Evolutionary conservation across 2,113 vertebrate genomes (phyloP).

Genomic region (Upupa epops): DNA sequence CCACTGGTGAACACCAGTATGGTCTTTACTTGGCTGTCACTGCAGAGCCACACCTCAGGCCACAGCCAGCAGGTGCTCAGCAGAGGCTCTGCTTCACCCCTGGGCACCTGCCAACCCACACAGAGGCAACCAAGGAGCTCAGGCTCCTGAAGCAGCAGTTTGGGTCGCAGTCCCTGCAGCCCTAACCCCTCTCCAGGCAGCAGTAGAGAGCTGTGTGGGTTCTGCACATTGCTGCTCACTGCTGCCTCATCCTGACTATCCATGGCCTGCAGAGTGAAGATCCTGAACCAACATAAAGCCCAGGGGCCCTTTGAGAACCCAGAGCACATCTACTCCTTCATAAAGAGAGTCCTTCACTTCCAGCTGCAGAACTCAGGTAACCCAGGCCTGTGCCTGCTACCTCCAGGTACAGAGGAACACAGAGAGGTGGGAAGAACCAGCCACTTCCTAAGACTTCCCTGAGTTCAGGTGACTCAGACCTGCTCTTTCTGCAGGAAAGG

Average conservation of each 20-base stretch:
- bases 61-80: not conserved
- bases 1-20: not conserved
- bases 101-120: not conserved
- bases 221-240: not conserved
- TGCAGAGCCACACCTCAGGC: not conserved
- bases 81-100: not conserved
- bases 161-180: not conserved
- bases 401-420: not conserved
- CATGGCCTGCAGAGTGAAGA: not conserved
- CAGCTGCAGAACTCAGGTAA: constrained; percentile 28
- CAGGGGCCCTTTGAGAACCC: constrained; percentile 13
- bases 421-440: not conserved
- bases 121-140: not conserved
- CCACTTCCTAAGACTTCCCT: not conserved
- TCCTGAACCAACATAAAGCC: not conserved
- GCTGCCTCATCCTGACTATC: not conserved
- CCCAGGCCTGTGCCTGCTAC: too few species aligned
- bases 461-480: too few species aligned
- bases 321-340: not conserved
- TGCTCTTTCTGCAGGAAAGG: too few species aligned
- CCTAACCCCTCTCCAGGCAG: not conserved
- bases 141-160: not conserved
- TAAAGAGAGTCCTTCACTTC: constrained; percentile 10
- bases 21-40: not conserved
- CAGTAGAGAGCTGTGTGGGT: too few species aligned